A percentile compares a stretch with the other conserved stretches of the same genome.
phyloP scores from a whole-genome alignment of 2,797 vertebrate genomes.

The Sebastes iracundus region DNA sequence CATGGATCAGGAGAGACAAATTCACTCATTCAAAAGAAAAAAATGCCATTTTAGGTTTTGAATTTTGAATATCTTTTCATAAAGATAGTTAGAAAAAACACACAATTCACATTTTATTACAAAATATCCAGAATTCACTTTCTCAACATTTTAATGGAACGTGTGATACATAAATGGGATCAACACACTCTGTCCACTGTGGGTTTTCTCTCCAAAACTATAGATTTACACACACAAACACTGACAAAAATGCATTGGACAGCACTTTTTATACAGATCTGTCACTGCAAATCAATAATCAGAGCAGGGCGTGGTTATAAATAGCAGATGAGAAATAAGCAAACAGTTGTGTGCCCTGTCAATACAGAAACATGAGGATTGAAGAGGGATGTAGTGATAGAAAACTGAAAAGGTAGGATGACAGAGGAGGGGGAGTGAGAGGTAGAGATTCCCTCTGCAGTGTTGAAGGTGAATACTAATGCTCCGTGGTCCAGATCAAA shows the following conservation, averaged over 20 bases:
- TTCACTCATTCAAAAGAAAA: not conserved
- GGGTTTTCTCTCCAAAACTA: not conserved
- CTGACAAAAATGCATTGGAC: not conserved
- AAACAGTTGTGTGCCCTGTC: not conserved
- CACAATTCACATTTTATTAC: not conserved
- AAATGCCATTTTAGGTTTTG: not conserved
- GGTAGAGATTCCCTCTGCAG: constrained; percentile 29
- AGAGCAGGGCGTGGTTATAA: not conserved
- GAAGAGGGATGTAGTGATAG: not conserved
- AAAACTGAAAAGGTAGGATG: constrained; percentile 1
- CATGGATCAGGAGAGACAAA: not conserved
- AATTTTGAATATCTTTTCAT: not conserved
- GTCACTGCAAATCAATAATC: constrained; percentile 8
- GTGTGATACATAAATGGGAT: no score
- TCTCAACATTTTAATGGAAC: not conserved
- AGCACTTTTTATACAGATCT: not conserved
- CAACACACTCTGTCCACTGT: not conserved
- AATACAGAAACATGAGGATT: not conserved
- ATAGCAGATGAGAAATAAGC: not conserved
- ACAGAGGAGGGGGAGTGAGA: not conserved
- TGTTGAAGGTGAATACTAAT: constrained; percentile 71
- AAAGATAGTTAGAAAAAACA: not conserved
- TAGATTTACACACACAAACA: not conserved
- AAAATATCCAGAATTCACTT: not conserved
- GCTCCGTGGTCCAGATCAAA: constrained; percentile 72